phyloP scores from a whole-genome alignment of 2,113 vertebrate species.

The Ochotona curzoniae region DNA sequence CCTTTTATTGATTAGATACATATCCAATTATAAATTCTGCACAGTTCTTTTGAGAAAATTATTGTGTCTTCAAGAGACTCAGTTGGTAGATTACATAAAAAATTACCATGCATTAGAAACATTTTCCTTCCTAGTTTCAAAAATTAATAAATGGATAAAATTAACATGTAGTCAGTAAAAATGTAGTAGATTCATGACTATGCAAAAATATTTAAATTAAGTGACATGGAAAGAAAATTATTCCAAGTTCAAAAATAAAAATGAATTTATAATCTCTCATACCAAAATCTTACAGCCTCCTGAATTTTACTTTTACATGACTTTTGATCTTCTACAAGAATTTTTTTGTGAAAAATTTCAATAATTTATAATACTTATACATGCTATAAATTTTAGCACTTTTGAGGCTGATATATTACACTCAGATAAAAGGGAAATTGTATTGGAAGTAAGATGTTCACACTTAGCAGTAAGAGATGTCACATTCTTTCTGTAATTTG shows the following conservation, averaged over 20 bases:
- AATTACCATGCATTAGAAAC: not conserved
- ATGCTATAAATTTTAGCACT: no score
- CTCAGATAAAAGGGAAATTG: no score
- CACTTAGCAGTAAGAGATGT: no score
- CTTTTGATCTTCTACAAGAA: not conserved
- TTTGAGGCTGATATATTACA: no score
- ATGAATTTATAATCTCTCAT: not conserved
- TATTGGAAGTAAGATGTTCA: no score
- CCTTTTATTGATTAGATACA: not conserved
- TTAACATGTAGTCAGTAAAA: not conserved
- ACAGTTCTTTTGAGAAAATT: not conserved
- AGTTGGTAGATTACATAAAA: not conserved
- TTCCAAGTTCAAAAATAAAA: not conserved
- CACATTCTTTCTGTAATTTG: no score
- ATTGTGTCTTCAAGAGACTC: not conserved
- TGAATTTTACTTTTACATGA: not conserved
- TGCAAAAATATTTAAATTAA: not conserved
- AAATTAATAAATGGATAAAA: not conserved
- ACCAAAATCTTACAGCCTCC: not conserved
- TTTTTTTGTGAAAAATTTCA: no score
- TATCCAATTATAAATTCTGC: not conserved
- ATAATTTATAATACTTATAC: no score
- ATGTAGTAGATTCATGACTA: not conserved
- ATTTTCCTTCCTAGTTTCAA: not conserved
- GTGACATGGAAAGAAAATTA: not conserved